These are phyloP conservation scores for Tachyglossus aculeatus DNA, from an alignment of 2,797 vertebrate genomes.

Conservation along the genomic window DNA sequence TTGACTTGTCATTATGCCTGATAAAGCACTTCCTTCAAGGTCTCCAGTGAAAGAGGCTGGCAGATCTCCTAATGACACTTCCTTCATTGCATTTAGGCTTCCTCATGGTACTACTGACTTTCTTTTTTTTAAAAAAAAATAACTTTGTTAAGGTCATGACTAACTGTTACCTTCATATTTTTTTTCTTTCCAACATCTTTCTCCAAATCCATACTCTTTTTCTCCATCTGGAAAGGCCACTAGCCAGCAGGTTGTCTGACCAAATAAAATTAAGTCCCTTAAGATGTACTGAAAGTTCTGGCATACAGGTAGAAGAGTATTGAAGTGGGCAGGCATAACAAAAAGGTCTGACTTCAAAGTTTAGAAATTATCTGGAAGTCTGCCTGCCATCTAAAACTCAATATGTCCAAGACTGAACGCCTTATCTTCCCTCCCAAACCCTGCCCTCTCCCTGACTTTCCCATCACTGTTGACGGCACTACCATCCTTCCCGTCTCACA, in stretches of 20 bases:
- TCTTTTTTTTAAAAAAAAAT: background rate
- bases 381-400: too few species aligned
- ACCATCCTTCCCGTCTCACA: too few species aligned
- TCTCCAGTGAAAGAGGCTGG: conserved; percentile 16
- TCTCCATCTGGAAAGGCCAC: background rate
- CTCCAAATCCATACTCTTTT: background rate
- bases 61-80: conserved; percentile 29
- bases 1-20: conserved; percentile 29
- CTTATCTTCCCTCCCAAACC: too few species aligned
- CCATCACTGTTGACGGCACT: too few species aligned
- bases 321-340: background rate
- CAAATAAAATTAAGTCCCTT: background rate
- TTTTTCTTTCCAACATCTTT: conserved; percentile 16
- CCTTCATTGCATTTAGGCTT: conserved; percentile 23
- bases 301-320: background rate
- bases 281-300: background rate
- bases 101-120: background rate
- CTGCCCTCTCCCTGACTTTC: too few species aligned
- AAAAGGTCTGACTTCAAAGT: conserved; percentile 1
- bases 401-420: too few species aligned
- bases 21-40: conserved; percentile 19
- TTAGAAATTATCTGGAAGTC: conserved; percentile 10
- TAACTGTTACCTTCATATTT: background rate
- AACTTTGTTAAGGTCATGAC: background rate
- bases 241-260: background rate